Percentiles rank a stretch among this genome's conserved stretches.
Evolutionary conservation across 2,113 vertebrate species (phyloP).

Genomic region (Paramisgurnus dabryanus): DNA sequence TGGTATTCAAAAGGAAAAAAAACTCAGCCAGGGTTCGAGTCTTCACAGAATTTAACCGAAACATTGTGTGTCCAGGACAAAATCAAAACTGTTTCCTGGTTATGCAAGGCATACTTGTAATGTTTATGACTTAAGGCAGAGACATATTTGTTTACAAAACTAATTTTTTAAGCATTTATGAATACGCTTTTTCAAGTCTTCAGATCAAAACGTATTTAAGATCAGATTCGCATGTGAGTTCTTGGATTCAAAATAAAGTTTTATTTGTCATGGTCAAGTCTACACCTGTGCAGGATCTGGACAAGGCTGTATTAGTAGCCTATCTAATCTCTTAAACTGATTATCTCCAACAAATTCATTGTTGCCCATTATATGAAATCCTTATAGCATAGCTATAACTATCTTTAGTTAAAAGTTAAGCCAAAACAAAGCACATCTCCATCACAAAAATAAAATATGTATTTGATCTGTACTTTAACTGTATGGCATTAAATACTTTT

Average conservation of each 20-base stretch:
- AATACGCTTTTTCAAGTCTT: no score
- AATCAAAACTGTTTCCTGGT: not conserved
- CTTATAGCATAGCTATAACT: not conserved
- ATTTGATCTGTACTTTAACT: not conserved
- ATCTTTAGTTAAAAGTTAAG: no score
- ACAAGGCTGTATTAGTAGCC: not conserved
- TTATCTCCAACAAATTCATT: not conserved
- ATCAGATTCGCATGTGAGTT: no score
- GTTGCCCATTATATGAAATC: not conserved
- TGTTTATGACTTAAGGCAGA: no score
- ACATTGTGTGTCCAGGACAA: not conserved
- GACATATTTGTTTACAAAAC: no score
- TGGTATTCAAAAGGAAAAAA: not conserved
- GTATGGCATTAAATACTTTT: not conserved
- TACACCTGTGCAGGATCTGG: not conserved
- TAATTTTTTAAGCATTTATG: no score
- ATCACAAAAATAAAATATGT: no score
- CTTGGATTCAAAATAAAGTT: no score
- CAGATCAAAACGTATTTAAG: no score
- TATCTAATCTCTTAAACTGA: conserved; percentile 30
- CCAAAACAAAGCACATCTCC: no score
- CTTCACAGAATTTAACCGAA: not conserved
- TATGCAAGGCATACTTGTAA: no score
- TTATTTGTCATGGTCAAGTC: no score
- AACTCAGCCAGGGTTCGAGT: not conserved